phyloP scores from a whole-genome alignment of 2,113 vertebrate species.

The Lepus americanus region DNA sequence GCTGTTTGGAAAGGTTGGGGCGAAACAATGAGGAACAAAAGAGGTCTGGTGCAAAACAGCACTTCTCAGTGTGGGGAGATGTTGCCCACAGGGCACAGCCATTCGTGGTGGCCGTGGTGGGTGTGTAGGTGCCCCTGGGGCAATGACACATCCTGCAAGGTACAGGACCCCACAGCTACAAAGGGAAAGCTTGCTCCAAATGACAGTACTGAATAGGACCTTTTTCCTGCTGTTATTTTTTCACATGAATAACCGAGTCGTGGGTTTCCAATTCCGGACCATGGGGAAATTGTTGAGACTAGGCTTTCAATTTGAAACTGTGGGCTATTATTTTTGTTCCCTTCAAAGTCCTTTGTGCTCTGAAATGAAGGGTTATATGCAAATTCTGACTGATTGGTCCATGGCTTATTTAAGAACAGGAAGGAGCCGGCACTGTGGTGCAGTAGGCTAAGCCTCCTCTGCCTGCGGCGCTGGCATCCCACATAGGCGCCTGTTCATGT shows the following conservation, averaged over 20 bases:
- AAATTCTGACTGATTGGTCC: neutral
- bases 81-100: no score
- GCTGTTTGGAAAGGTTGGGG: neutral
- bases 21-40: neutral
- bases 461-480: no score
- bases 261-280: neutral
- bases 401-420: neutral
- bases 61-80: neutral
- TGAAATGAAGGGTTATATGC: conserved; percentile 14
- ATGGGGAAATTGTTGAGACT: neutral
- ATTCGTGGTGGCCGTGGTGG: neutral
- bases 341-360: neutral
- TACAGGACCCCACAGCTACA: neutral
- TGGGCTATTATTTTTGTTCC: neutral
- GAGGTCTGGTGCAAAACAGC: neutral
- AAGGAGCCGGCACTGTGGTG: neutral
- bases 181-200: neutral
- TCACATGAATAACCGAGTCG: neutral
- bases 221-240: neutral
- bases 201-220: neutral
- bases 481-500: no score
- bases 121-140: neutral
- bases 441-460: no score
- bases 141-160: neutral
- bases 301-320: conserved; percentile 3